Conservation (phyloP, 2,888 invertebrate species). For the Lasioglossum zephyrum region DNA sequence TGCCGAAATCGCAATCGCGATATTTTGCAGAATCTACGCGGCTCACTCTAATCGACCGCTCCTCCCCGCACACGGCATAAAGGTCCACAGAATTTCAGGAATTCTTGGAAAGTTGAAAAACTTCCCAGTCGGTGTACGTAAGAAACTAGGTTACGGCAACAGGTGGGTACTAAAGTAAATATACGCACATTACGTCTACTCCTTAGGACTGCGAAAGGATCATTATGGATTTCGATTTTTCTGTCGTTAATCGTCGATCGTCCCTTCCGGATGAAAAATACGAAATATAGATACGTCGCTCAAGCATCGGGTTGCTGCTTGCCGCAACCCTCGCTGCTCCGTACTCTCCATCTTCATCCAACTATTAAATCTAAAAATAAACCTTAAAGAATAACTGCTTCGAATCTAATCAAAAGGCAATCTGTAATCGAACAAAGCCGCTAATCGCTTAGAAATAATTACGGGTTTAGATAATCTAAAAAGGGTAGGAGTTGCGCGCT, state of each 20-base stretch:
- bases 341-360: not conserved
- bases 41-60: constrained; percentile 53
- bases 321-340: not conserved
- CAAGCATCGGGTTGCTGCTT: not conserved
- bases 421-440: not conserved
- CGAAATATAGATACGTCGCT: not conserved
- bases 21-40: not conserved
- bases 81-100: constrained; percentile 72
- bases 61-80: constrained; percentile 49
- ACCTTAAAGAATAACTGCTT: not conserved
- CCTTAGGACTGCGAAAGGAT: constrained; percentile 65
- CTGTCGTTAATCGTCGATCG: constrained; percentile 43
- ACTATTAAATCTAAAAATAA: not conserved
- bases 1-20: not conserved
- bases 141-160: constrained; percentile 82
- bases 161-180: constrained; percentile 83
- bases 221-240: constrained; percentile 66
- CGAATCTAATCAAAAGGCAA: not conserved
- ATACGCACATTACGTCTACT: constrained; percentile 82
- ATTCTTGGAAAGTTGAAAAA: constrained; percentile 78
- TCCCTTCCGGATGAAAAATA: not conserved
- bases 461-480: not conserved
- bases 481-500: not conserved
- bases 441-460: not conserved
- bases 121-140: constrained; percentile 77